Conservation (phyloP, 2,888 invertebrate genomes). For the Cyaniris semiargus region DNA sequence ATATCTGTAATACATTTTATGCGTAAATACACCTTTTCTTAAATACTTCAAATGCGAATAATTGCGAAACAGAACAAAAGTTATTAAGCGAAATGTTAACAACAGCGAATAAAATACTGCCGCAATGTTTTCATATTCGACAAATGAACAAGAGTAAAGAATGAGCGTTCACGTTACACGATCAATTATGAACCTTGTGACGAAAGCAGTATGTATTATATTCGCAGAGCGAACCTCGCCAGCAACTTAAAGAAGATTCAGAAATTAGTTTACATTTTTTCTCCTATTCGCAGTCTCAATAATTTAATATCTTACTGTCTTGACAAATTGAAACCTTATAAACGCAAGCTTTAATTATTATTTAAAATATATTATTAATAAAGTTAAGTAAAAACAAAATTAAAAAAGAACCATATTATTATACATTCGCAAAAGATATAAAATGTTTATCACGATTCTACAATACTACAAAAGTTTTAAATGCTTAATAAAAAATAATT, state of each 20-base stretch:
- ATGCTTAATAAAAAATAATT: not conserved
- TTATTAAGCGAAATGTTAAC: not conserved
- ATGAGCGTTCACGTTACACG: not conserved
- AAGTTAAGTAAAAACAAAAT: not conserved
- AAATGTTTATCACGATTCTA: not conserved
- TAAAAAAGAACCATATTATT: not conserved
- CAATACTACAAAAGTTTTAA: not conserved
- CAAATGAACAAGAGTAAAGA: conserved; percentile 4
- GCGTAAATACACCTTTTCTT: not conserved
- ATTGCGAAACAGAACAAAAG: not conserved
- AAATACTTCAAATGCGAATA: not conserved
- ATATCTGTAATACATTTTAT: not conserved
- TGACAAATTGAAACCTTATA: not conserved
- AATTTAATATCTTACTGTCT: not conserved
- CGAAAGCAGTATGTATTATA: not conserved
- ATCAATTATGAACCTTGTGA: not conserved
- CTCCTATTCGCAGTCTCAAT: not conserved
- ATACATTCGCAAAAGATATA: not conserved
- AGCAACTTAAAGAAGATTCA: not conserved
- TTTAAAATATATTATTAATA: too few relatives aligned
- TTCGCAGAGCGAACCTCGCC: conserved; percentile 1
- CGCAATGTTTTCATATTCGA: not conserved
- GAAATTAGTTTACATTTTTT: not conserved
- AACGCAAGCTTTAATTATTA: not conserved
- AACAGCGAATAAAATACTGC: not conserved